Percentiles rank a stretch among this genome's conserved stretches.
Evolutionary conservation across 1,140 invertebrate species (phyloP).

Genomic region (Lepidurus apus): DNA sequence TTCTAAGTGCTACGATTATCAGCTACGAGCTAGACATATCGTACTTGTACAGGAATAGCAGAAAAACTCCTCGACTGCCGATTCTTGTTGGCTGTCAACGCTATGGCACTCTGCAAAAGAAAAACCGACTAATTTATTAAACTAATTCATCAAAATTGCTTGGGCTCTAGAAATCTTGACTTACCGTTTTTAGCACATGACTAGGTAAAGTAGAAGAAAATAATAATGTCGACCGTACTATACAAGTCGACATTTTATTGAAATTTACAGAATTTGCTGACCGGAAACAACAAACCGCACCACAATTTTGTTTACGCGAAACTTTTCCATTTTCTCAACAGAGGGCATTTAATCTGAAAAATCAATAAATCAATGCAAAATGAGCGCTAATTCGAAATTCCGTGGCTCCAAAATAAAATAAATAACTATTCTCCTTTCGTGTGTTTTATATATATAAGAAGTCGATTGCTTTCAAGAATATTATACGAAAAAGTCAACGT

Average conservation of each 20-base stretch:
- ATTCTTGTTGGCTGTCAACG: background rate
- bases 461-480: no score
- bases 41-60: slow-evolving; percentile 11
- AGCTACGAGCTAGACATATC: background rate
- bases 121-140: background rate
- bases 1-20: background rate
- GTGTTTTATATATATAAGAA: no score
- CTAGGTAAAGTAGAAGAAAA: background rate
- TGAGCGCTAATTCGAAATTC: no score
- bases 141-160: no score
- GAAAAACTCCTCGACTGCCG: background rate
- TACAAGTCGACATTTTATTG: background rate
- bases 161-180: background rate
- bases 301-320: background rate
- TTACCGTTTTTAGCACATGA: background rate
- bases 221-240: background rate
- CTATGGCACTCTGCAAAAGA: background rate
- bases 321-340: background rate
- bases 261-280: background rate
- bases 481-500: background rate
- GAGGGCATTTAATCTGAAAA: background rate
- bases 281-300: slow-evolving; percentile 4
- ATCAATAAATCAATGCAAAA: background rate
- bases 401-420: no score
- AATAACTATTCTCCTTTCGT: no score